Evolutionary conservation across 2,888 invertebrate species (phyloP), one percentile per base, ranked within the genome.

Genomic region (Heteropelma amictum): DNA sequence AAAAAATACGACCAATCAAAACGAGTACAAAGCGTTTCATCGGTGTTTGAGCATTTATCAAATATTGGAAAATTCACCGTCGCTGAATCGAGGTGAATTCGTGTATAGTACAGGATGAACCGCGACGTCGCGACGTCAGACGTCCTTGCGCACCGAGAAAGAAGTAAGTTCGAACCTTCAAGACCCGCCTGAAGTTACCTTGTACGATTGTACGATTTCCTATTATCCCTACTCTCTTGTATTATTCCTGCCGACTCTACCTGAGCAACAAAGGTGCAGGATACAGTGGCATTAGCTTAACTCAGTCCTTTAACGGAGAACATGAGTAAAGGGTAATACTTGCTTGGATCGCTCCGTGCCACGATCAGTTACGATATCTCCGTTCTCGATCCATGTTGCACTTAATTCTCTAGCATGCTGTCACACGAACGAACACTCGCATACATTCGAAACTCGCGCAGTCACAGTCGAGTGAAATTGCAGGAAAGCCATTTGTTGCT

Each of bases 331-430:
- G 47, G 19, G 33, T 30, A 14, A 45, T 45, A 51, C 70, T 64
- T 63, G 67, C 21, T 51, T 23, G 51, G 71, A 71, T 75, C 71
- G 70, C 61, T 65, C 54, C 54, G 75, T 75, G 75, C 71, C 71
- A 63, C 67, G 71, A 71, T 75, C 75, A 71, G 75, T 75, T 75
- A 75, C 75, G 75, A 75, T 75, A 75, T 75, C 75, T 71, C 67
- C 71, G 71, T 71, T 75, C 67, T 75, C 75, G 67, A 75, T 75
- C 75, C 74, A 75, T 70, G 74, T 70, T 75, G 70, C 70, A 75
- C 74, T 75, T 70, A 75, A 75, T 75, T 75, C 61, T 65, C 74
- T 33, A 56, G 54, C 74, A 67, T 56, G 60, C 74, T 65, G 70
- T 61, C 70, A 63, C 61, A 30, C 14, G 23, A 17, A 35, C n/a